These are phyloP conservation scores for Sebastes fasciatus DNA, from an alignment of 2,113 vertebrate species.

Conservation along the genomic window DNA sequence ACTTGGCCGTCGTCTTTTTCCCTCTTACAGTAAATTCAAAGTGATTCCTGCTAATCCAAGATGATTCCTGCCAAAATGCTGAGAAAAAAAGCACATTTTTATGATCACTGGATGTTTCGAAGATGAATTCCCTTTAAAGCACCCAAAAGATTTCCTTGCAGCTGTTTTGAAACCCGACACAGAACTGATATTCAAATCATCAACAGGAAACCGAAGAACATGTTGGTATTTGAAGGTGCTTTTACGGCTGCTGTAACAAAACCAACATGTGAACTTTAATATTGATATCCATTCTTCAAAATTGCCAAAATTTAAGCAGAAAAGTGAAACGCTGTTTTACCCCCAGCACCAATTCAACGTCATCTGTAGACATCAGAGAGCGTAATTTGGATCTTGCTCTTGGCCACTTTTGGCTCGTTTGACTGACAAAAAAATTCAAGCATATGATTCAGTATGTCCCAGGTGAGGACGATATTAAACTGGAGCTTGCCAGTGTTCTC, in stretches of 20 bases:
- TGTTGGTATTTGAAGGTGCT: neutral
- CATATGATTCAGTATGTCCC: neutral
- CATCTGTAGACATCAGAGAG: neutral
- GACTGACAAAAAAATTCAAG: neutral
- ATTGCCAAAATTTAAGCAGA: neutral
- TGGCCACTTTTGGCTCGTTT: neutral
- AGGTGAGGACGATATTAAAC: neutral
- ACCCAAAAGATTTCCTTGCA: neutral
- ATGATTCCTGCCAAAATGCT: neutral
- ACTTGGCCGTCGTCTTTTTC: neutral
- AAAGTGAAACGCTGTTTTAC: neutral
- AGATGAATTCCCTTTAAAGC: neutral
- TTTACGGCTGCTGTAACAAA: neutral
- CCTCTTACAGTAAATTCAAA: neutral
- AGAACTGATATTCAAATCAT: slow-evolving; percentile 10
- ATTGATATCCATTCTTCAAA: neutral
- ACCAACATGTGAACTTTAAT: neutral
- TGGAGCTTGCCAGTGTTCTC: neutral
- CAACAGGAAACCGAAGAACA: neutral
- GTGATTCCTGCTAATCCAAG: neutral
- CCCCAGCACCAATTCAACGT: too few species aligned
- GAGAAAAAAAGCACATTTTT: neutral
- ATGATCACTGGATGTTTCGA: neutral
- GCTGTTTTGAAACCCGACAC: neutral
- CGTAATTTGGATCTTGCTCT: neutral